phyloP scores from a whole-genome alignment of 2,888 invertebrate genomes.

The Cataglyphis livida region DNA sequence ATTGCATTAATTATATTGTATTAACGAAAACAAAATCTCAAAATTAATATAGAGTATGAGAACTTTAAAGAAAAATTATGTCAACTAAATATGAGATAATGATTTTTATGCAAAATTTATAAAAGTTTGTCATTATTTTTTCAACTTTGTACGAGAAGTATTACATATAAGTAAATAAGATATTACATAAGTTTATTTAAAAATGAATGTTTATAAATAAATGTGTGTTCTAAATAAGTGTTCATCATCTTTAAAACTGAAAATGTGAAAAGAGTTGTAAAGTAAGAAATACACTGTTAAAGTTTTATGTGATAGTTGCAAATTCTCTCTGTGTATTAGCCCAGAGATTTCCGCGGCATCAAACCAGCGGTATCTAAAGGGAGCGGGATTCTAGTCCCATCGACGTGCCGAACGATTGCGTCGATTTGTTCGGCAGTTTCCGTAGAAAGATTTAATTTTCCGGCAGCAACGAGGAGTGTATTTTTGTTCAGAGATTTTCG shows the following conservation, averaged over 20 bases:
- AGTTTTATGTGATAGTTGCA: background rate
- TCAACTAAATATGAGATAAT: background rate
- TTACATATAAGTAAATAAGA: background rate
- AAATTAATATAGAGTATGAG: background rate
- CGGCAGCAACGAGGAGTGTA: constrained; percentile 34
- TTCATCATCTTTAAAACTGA: background rate
- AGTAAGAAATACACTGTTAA: background rate
- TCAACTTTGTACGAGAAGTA: background rate
- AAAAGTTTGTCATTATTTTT: background rate
- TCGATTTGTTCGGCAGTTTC: constrained; percentile 44
- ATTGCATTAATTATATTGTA: background rate
- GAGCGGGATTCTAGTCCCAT: background rate
- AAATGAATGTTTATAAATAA: constrained; percentile 15
- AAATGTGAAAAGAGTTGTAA: background rate
- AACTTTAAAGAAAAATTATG: background rate
- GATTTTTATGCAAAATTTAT: constrained; percentile 5
- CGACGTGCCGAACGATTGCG: background rate
- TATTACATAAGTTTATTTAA: background rate
- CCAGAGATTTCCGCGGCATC: constrained; percentile 2
- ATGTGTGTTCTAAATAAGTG: background rate
- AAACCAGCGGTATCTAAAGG: background rate
- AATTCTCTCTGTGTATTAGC: background rate
- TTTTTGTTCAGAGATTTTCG: constrained; percentile 49
- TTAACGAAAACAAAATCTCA: background rate
- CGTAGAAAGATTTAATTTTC: constrained; percentile 40